Base-by-base conservation (phyloP, 2,113 vertebrate species). In the Rhegmatorhina hoffmannsi region DNA sequence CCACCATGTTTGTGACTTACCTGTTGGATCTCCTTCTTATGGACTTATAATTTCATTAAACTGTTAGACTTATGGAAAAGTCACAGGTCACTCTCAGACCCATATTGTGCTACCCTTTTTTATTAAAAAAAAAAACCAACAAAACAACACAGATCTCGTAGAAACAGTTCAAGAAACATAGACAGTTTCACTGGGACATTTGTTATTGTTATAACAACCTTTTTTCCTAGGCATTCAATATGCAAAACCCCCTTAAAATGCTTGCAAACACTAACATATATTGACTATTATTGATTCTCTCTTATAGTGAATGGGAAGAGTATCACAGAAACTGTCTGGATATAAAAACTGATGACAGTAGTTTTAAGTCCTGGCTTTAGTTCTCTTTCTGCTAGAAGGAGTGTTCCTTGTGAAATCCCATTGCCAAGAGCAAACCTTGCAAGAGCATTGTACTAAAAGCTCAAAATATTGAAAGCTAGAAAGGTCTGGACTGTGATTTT, bases 391-490 rank as follows among this genome's bases (percentile, higher is more conserved):
- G 67, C 73, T 95, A 92, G 87, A 89, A 93, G 83, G 69, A 76
- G 50, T 69, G 17, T 47, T 81, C 84, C 66, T 85, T 70, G 55
- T 1, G 18, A 86, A 94, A 84, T 59, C 49, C 16, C 34, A 3
- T 81, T 89, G 84, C 86, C 91, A 92, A 92, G 52, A 94, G 88
- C 84, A 94, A 73, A 75, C 56, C 50, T 93, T 90, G 33, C 55
- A 80, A 74, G 50, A 92, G 59, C 34, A 44, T 78, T 74, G 50
- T 56, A 84, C 79, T 74, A 26, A 73, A 64, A 76, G 49, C 56
- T 83, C 25, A 66, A 92, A 88, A 62, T 70, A 68, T 11, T 80
- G 36, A 50, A 74, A 83, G 55, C 46, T 62, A 74, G 50, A 92
- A 72, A 74, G 34, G 36, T 73, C 53, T 88, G 67, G 40, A 33